A percentile compares a stretch with the other conserved stretches of the same genome.
Conservation (phyloP, 2,797 vertebrate genomes). For the Chaunax sp. region DNA sequence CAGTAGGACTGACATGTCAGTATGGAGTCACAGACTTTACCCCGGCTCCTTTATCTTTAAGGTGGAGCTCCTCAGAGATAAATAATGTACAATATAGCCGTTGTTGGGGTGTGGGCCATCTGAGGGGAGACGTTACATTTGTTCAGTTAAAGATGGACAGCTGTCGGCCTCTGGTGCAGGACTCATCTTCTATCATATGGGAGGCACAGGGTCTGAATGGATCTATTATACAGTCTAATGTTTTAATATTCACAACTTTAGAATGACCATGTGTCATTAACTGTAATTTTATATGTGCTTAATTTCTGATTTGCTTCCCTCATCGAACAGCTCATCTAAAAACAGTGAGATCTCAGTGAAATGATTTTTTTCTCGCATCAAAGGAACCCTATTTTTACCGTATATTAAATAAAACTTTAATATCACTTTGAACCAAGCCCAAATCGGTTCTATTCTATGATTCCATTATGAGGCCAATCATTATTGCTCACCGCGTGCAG, state of each 20-base stretch:
- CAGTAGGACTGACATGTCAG: background rate
- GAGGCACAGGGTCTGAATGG: no score
- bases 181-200: no score
- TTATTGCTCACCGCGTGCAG: background rate
- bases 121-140: no score
- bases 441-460: background rate
- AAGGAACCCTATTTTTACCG: background rate
- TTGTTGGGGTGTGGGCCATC: background rate
- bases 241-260: no score
- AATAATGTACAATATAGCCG: no score
- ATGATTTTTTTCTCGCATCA: background rate
- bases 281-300: background rate
- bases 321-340: background rate
- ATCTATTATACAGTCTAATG: no score
- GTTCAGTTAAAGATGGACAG: no score
- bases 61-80: background rate
- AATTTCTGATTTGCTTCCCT: background rate
- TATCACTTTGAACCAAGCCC: background rate
- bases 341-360: background rate
- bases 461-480: background rate
- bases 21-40: no score
- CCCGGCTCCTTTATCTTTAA: background rate
- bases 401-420: background rate
- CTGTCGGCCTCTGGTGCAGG: no score
- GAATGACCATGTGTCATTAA: background rate